Evolutionary conservation across 2,888 invertebrate species (phyloP), one percentile per base, ranked within the genome.

Genomic region (Drosophila neutralis): DNA sequence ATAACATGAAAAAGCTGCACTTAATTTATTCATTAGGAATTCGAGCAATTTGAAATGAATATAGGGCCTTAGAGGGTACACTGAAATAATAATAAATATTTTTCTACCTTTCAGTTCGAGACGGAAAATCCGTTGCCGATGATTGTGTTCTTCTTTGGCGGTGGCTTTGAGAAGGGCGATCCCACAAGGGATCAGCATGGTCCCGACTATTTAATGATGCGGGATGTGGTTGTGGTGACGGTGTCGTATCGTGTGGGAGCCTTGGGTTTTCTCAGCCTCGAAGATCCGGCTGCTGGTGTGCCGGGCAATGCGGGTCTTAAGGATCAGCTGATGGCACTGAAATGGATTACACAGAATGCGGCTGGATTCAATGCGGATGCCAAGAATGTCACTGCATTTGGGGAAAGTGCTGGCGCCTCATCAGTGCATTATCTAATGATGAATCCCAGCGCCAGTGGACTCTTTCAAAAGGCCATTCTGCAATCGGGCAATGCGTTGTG

Each of bases 301-400:
- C 94, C 94, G 2, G 94, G 94, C 2, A 94, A 94, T 82, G 93
- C 94, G 3, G 94, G 94, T 1, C 82, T 94, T 0, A 94, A 94
- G 86, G 94, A 94, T 83, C 93, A 94, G 87, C 86, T 94, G 1
- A 69, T 94, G 82, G 94, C 93, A 0, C 76, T 94, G 53, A 91
- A 92, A 68, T 94, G 94, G 94, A 90, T 94, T 0, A 92, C 92
- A 48, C 78, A 89, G 24, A 94, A 94, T 76, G 93, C 94, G 3
- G 36, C 73, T 3, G 69, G 78, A 13, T 94, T 94, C 69, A 93
- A 93, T 74, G 94, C 94, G 2, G 94, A 94, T 87, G 87, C 93
- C 0, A 84, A 92, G 1, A 94, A 94, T 80, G 91, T 93, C 2
- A 94, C 94, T 0, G 91, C 94, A 5, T 94, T 94, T 73, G 94